Evolutionary conservation across 2,797 vertebrate genomes (phyloP).

Genomic region (Mormyrops attenuatus): DNA sequence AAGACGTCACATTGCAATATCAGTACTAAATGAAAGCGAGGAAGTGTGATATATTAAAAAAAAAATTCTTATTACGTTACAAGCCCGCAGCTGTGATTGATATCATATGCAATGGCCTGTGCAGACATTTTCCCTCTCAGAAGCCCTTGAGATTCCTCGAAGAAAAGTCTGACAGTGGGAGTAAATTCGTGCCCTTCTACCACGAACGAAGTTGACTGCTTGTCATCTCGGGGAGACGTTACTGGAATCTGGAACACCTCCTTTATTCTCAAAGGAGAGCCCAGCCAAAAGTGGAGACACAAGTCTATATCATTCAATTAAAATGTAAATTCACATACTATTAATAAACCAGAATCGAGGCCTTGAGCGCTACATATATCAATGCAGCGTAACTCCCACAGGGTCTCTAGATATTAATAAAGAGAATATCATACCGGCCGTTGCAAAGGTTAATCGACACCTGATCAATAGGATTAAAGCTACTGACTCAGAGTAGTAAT

Average conservation of each 20-base stretch:
- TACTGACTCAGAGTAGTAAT: slow-evolving; percentile 19
- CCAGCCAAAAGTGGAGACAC: slow-evolving; percentile 33
- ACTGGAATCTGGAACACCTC: slow-evolving; percentile 40
- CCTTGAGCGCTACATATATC: slow-evolving; percentile 35
- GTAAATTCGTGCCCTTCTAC: slow-evolving; percentile 42
- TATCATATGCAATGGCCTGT: not conserved
- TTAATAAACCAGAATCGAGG: slow-evolving; percentile 50
- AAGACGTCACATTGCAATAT: not conserved
- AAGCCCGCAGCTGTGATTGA: not conserved
- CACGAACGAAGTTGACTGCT: slow-evolving; percentile 49
- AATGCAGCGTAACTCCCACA: slow-evolving; percentile 36
- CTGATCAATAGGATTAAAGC: slow-evolving; percentile 31
- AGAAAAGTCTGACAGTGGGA: slow-evolving; percentile 41
- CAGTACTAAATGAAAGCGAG: slow-evolving; percentile 16
- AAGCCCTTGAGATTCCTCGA: slow-evolving; percentile 10
- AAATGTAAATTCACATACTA: slow-evolving; percentile 60
- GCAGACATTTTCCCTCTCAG: not conserved
- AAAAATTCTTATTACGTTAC: slow-evolving; percentile 14
- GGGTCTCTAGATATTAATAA: slow-evolving; percentile 24
- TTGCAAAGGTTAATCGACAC: slow-evolving; percentile 28
- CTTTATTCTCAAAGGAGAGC: slow-evolving; percentile 27
- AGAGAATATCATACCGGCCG: slow-evolving; percentile 30
- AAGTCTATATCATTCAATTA: slow-evolving; percentile 58
- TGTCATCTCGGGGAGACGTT: slow-evolving; percentile 51
- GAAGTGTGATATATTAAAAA: slow-evolving; percentile 8